Base-by-base conservation (phyloP, 2,888 invertebrate species). In the Hesperia comma region DNA sequence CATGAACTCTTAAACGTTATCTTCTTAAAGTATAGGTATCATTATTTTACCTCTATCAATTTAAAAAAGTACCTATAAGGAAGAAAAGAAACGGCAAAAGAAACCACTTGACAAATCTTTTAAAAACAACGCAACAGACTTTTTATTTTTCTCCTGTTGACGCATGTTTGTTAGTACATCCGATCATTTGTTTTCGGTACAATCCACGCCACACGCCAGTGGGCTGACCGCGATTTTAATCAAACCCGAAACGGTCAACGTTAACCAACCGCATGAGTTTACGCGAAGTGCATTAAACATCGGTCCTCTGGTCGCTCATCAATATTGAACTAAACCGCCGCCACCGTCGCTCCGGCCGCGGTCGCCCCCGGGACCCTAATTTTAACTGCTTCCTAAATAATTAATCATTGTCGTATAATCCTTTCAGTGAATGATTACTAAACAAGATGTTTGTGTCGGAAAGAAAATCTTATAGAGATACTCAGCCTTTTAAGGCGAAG, bases 311-410 rank as follows among this genome's bases (percentile, higher is more conserved):
- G 41, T 41, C 55, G 21, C 57, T 49, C 57, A 57, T 57, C 57
- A 57, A 57, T 57, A 57, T 57, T 57, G 21, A 57, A 57, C 21
- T 57, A 57, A 49, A 49, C 49, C 49, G 49, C 40, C n/a, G 19
- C 57, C 21, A 49, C 49, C 49, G 49, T 21, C n/a, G 19, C 57
- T 19, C 41, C n/a, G 8, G 21, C 21, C n/a, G 17, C 26, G 14
- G 21, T 14, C 7, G 19, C 57, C 41, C 41, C 12, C 21, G 17
- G 57, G 57, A 57, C 57, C 56, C 56, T 40, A 41, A 57, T 57
- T 57, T 41, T 57, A 57, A 57, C 57, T 57, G 57, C 41, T 21
- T 41, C 19, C 41, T n/a, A 57, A 40, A 57, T 57, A 57, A 57
- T 57, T 57, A 57, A 57, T 41, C 41, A 57, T 57, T 21, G 41